Evolutionary conservation across 2,797 vertebrate species (phyloP).

Genomic region (Calcarius lapponicus): DNA sequence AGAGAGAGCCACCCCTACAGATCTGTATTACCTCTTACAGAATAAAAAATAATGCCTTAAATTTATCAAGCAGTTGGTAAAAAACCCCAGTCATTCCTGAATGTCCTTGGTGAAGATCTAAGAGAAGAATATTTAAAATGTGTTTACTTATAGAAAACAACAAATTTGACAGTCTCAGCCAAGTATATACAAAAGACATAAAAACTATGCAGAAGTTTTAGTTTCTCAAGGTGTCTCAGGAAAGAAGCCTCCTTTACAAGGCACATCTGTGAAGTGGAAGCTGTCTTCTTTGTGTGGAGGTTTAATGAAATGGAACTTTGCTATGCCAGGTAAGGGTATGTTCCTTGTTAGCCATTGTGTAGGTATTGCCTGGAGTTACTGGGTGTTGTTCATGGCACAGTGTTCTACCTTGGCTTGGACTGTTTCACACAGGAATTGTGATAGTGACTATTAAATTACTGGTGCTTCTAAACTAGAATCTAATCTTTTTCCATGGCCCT

Average conservation of each 20-base stretch:
- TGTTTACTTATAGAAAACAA: background rate
- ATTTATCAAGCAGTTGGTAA: background rate
- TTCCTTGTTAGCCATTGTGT: background rate
- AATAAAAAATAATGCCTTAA: background rate
- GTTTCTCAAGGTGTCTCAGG: background rate
- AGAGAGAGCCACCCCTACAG: background rate
- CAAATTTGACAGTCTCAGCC: background rate
- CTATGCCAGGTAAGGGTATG: background rate
- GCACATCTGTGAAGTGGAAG: background rate
- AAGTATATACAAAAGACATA: background rate
- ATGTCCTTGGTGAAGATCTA: background rate
- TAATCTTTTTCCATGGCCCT: background rate
- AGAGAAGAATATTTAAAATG: background rate
- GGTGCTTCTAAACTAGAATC: background rate
- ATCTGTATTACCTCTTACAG: background rate
- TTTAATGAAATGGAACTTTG: background rate
- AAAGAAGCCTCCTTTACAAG: background rate
- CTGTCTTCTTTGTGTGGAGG: background rate
- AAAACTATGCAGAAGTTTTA: background rate
- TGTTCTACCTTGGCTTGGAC: background rate
- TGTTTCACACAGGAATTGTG: background rate
- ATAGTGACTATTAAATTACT: background rate
- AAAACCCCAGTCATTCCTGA: background rate
- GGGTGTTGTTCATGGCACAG: background rate
- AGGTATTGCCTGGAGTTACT: background rate